These are phyloP conservation scores for Trachops cirrhosus DNA, from an alignment of 2,797 vertebrate genomes.

Conservation along the genomic window DNA sequence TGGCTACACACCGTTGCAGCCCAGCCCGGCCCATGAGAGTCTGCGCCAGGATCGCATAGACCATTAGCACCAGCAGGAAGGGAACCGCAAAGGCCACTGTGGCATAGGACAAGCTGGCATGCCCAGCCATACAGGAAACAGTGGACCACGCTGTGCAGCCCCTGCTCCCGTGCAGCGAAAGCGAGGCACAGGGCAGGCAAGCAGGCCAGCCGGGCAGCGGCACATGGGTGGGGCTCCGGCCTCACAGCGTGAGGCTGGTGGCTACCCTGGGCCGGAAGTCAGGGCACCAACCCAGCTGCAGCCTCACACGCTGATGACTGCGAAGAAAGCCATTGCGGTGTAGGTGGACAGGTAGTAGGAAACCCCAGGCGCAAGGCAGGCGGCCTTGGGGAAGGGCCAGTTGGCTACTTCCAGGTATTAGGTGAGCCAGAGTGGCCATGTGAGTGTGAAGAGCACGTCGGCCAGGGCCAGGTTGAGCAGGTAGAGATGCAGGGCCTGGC, in stretches of 20 bases:
- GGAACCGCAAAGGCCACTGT: slow-evolving; percentile 46
- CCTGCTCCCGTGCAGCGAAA: slow-evolving; percentile 32
- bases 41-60: slow-evolving; percentile 70
- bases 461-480: slow-evolving; percentile 80
- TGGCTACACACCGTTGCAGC: slow-evolving; percentile 65
- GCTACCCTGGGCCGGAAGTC: not conserved
- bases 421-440: slow-evolving; percentile 77
- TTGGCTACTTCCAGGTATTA: slow-evolving; percentile 74
- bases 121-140: slow-evolving; percentile 73
- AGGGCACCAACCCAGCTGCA: slow-evolving; percentile 35
- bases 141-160: not conserved
- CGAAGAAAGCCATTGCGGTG: slow-evolving; percentile 76
- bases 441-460: slow-evolving; percentile 78
- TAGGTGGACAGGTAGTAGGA: slow-evolving; percentile 77
- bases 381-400: slow-evolving; percentile 73
- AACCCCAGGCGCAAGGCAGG: slow-evolving; percentile 65
- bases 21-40: not conserved
- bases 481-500: slow-evolving; percentile 78
- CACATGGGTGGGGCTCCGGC: not conserved
- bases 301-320: slow-evolving; percentile 74
- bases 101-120: slow-evolving; percentile 47
- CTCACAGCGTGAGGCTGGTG: slow-evolving; percentile 40
- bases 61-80: slow-evolving; percentile 77
- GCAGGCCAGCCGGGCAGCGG: slow-evolving; percentile 40
- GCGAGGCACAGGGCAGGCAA: slow-evolving; percentile 62